Evolutionary conservation across 1,140 invertebrate genomes (phyloP), one percentile per base, ranked within the genome.

Genomic region (Neomicropteryx cornuta): DNA sequence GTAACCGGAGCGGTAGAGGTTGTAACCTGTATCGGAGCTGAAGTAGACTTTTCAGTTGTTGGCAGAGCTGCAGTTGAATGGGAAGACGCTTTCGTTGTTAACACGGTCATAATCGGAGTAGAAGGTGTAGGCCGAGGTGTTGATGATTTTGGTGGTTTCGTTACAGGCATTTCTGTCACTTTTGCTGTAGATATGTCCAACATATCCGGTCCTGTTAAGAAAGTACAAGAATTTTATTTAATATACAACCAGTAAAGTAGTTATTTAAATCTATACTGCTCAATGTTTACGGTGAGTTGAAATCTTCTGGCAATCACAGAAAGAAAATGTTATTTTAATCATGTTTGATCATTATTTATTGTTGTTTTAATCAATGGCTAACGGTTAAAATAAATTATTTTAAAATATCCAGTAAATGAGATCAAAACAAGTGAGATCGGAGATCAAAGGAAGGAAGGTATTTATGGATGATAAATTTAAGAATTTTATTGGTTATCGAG

Each of bases 301-400:
- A n/a, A n/a, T 31, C 49, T 57, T 16, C 37, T 52, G 18, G 55
- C 42, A 23, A 44, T 46, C 38, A 46, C 60, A 60, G 29, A 29
- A 29, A 33, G 10, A 36, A 33, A 18, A 35, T 16, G 23, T 21
- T 24, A 18, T 18, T 21, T 4, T 36, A 6, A 16, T 16, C 8
- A 29, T n/a, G 11, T n/a, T 21, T 22, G 1, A 17, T 5, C 34
- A 17, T 4, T 19, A 21, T 17, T 3, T 18, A 21, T 17, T 3
- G 32, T 33, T 3, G 32, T 4, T 11, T 18, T 17, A 18, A 4
- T 11, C n/a, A 33, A 33, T 33, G 21, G 3, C 16, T 8, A 16
- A 33, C 4, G 34, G 31, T 14, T 3, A 43, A 27, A 4, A 14
- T 3, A 22, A 35, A 38, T 17, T 22, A 29, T 11, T 16, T 6